Base-by-base conservation (phyloP, 2,797 vertebrate genomes). In the Cuniculus paca region DNA sequence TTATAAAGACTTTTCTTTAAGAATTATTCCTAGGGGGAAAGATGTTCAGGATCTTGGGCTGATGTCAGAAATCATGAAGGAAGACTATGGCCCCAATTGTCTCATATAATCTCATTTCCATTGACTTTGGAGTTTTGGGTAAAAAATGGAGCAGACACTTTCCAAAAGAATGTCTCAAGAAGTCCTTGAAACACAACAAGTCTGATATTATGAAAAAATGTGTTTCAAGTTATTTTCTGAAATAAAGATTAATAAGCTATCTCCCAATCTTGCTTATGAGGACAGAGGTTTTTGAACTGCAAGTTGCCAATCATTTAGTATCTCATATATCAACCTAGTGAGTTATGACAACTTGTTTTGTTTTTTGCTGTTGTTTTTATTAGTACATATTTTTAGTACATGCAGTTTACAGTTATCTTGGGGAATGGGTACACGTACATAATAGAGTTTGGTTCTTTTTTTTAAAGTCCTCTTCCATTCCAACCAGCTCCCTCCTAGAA, bases 221-320 rank as follows among this genome's bases (percentile, higher is more conserved):
- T 28, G 11, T 60, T 84, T 79, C 52, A 78, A 36, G 4, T 75
- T 92, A 65, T 79, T 94, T 92, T 95, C 17, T 86, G 31, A 63
- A 90, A 72, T 83, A 91, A 83, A 94, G 20, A 87, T 84, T 52
- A 89, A 58, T 72, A 88, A 68, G 17, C 8, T 93, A 28, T 56
- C 13, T 19, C 58, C 4, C 54, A 87, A 70, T 82, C 91, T 63
- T 90, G 58, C 4, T 56, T 58, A 77, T 8, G 26, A 88, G 11
- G 91, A 24, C 1, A 50, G 13, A n/a, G 36, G 89, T 88, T 77
- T 84, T 75, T 83, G 36, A 95, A 56, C 26, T 50, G 11, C 16
- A 34, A 5, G 13, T 82, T 95, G 48, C 34, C 50, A n/a, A 31
- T 86, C 26, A 42, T 48, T 83, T 65, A 91, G 39, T 78, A 42